Base-by-base conservation (phyloP, 1,140 invertebrate genomes). In the Drosophila serrata region DNA sequence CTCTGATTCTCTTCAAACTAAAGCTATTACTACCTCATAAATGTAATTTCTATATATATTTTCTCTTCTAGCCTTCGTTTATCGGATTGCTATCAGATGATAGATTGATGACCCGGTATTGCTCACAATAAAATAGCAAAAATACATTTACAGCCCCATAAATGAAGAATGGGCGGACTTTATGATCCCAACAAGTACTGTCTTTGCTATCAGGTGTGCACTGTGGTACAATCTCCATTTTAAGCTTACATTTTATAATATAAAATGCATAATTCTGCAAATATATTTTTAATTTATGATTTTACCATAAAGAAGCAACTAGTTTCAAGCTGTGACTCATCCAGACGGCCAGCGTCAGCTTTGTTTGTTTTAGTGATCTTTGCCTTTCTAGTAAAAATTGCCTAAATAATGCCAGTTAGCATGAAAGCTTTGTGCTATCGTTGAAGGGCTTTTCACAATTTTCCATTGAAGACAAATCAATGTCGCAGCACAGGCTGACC, bases 161-260 rank as follows among this genome's bases (percentile, higher is more conserved):
- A 53, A 67, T 43, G 37, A 24, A 33, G 19, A 12, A 43, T 67
- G 43, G 48, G 43, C 33, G 13, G 13, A 31, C 9, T 69, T 69
- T 42, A 69, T 29, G 46, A 43, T 42, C 12, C 12, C n/a, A 22
- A 51, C 43, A 69, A 53, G 65, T 65, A 35, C 15, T 53, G 62
- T 67, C 62, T 69, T 43, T 40, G 29, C 31, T 43, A 69, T 69
- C 65, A 69, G 61, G 61, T 69, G 65, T 55, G 62, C 65, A 69
- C 62, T 31, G 46, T 69, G 65, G 65, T 67, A 27, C 22, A 12
- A 22, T 2, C 2, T 19, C 17, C 49, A 22, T 22, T 53, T 19
- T 9, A 22, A 31, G 24, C 17, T 13, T 13, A 17, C 31, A 11
- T 6, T 22, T 40, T 4, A 19, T 17, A 24, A 15, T 8, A 12